These are phyloP conservation scores for Mimumesa dahlbomi DNA, from an alignment of 2,888 invertebrate genomes.

Conservation along the genomic window DNA sequence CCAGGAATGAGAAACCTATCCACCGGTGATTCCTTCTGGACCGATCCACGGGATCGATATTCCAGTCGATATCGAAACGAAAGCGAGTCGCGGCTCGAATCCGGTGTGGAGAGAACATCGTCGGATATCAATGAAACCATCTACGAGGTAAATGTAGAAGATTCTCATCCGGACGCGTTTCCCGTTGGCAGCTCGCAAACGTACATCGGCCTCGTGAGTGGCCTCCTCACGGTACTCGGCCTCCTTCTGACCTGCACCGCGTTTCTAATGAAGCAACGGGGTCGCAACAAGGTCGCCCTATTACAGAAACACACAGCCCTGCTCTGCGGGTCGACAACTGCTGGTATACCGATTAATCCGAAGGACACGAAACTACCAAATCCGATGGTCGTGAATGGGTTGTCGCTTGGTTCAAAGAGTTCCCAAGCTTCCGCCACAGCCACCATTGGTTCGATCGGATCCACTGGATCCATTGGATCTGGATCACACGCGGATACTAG, in stretches of 20 bases:
- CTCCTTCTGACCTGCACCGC: slow-evolving; percentile 85
- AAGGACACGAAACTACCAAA: slow-evolving; percentile 83
- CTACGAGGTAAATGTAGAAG: slow-evolving; percentile 63
- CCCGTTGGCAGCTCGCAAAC: slow-evolving; percentile 83
- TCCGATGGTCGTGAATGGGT: slow-evolving; percentile 82
- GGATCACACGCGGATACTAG: no score
- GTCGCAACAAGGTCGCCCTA: slow-evolving; percentile 84
- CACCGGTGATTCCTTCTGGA: slow-evolving; percentile 17
- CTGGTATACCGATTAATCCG: slow-evolving; percentile 83
- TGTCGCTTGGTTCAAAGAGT: slow-evolving; percentile 71
- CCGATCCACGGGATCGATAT: no score
- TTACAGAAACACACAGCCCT: slow-evolving; percentile 84
- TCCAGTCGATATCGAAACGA: slow-evolving; percentile 10
- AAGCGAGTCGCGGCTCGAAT: slow-evolving; percentile 35
- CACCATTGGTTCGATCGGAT: no score
- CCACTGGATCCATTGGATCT: no score
- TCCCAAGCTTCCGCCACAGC: no score
- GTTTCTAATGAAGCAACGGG: slow-evolving; percentile 85
- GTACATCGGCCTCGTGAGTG: slow-evolving; percentile 83
- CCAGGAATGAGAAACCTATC: slow-evolving; percentile 56
- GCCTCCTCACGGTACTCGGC: slow-evolving; percentile 85
- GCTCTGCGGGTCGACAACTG: slow-evolving; percentile 82
- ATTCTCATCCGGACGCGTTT: slow-evolving; percentile 81
- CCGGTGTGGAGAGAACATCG: slow-evolving; percentile 4
- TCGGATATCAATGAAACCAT: slow-evolving; percentile 68